Evolutionary conservation across 2,797 vertebrate species (phyloP), one percentile per base, ranked within the genome.

Genomic region (Monodelphis domestica): DNA sequence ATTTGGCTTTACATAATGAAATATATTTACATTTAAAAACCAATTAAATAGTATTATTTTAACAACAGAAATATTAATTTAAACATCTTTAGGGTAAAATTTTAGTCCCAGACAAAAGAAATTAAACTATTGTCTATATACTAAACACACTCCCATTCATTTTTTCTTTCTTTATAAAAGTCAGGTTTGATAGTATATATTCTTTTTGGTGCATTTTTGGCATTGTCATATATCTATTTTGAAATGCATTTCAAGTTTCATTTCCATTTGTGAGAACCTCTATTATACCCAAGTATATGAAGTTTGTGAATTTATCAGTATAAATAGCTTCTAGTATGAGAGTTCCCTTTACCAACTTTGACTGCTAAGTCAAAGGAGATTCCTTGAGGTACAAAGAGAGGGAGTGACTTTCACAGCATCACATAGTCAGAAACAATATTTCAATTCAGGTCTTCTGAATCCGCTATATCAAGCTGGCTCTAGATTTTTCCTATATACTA

Each of bases 1-100:
- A 38, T 5, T 87, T 91, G 90, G 6, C 38, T 92, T 94, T 89
- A 53, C 11, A 50, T 54, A 54, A 24, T 63, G n/a, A 93, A 92
- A 55, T 51, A 2, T 90, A 63, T 55, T 94, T 56, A 84, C 52
- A 56, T 24, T 88, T 30, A 63, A 92, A 51, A 89, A 63, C 55
- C 24, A 12, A 59, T 92, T 93, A 92, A 94, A 87, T 38, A 56
- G 1, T 4, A 4, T 51, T 17, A 17, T 70, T 12, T 15, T 53
- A 33, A 87, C 51, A 51, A 56, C 54, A 90, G 89, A 84, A 92
- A 56, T 50, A 38, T 50, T 84, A 92, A 91, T 50, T 92, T 87
- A 51, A 89, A 5, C 52, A 84, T 0, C 55, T 52, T 52, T 15
- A 9, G 84, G 7, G 30, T 88, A 17, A 94, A 63, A 52, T 89